These are phyloP conservation scores for Ceyx erithaca DNA, from an alignment of 2,797 vertebrate genomes.

Conservation along the genomic window DNA sequence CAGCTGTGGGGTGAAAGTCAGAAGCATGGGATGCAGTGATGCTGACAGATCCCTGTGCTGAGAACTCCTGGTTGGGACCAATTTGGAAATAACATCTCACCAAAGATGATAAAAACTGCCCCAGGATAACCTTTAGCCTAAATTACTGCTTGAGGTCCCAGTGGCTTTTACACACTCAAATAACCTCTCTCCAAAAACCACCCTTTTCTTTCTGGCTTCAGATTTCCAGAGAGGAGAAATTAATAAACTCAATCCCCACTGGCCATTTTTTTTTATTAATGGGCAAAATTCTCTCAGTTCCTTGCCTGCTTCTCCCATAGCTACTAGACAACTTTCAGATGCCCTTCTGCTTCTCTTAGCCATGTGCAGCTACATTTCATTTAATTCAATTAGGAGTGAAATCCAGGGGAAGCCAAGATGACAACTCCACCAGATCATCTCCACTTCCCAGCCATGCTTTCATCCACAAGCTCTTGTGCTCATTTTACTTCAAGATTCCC, in stretches of 20 bases:
- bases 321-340: background rate
- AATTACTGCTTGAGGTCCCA: background rate
- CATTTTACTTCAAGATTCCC: background rate
- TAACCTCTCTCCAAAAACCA: background rate
- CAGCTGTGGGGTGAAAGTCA: background rate
- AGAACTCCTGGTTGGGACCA: background rate
- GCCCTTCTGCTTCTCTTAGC: background rate
- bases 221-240: background rate
- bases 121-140: background rate
- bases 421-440: background rate
- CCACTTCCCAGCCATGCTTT: background rate
- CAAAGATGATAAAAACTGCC: background rate
- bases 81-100: background rate
- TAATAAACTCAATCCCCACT: background rate
- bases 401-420: background rate
- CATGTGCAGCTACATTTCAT: background rate
- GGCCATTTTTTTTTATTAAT: slow-evolving; percentile 2
- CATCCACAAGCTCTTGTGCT: background rate
- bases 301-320: background rate
- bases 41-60: background rate
- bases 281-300: background rate
- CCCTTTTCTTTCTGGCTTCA: background rate
- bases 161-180: background rate
- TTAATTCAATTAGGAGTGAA: slow-evolving; percentile 27
- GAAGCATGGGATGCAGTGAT: background rate